Conservation (phyloP, 2,888 invertebrate species). For the Oscheius sp. region DNA sequence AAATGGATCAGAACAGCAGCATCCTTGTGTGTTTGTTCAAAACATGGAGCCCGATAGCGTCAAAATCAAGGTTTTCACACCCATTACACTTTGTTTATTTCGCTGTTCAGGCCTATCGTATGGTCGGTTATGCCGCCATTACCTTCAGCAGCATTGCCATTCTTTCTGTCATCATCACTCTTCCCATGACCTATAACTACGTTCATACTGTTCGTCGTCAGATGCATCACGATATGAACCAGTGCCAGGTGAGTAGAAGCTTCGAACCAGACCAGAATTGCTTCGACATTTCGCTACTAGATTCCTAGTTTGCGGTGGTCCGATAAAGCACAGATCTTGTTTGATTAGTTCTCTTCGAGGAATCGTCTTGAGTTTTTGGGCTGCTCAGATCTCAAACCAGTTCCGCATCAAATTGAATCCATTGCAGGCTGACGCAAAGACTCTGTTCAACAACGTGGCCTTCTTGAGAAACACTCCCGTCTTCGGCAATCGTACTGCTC, state of each 20-base stretch:
- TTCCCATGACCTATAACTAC: conserved; percentile 53
- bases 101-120: conserved; percentile 47
- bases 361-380: background rate
- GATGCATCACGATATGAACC: conserved; percentile 51
- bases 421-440: conserved; percentile 22
- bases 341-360: background rate
- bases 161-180: conserved; percentile 52
- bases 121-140: conserved; percentile 54
- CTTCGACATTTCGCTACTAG: background rate
- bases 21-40: background rate
- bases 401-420: background rate
- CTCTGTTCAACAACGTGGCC: conserved; percentile 23
- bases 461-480: conserved; percentile 28
- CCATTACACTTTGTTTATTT: background rate
- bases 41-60: conserved; percentile 36
- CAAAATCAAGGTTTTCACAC: conserved; percentile 34
- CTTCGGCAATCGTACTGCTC: conserved; percentile 34
- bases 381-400: background rate
- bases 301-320: too few relatives aligned
- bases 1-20: background rate
- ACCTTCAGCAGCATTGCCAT: conserved; percentile 54
- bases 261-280: too few relatives aligned
- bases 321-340: too few relatives aligned
- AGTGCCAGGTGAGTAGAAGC: conserved; percentile 39
- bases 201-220: conserved; percentile 53